phyloP scores from a whole-genome alignment of 1,140 invertebrate species.

The Nixonia krombeini region DNA sequence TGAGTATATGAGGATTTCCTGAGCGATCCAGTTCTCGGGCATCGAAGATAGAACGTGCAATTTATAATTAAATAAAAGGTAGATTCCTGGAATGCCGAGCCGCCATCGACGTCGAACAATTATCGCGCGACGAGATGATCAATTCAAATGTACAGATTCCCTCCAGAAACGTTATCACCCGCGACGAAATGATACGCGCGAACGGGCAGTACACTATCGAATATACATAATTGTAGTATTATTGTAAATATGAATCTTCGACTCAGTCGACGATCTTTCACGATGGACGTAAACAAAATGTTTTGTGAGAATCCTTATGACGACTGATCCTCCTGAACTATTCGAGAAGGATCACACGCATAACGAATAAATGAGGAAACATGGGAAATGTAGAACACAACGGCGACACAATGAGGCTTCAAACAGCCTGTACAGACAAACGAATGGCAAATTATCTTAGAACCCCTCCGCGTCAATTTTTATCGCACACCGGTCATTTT shows the following conservation, averaged over 20 bases:
- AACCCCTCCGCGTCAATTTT: slow-evolving; percentile 65
- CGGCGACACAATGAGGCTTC: slow-evolving; percentile 1
- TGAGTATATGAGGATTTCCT: slow-evolving; percentile 51
- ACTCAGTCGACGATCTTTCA: no score
- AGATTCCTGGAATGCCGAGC: slow-evolving; percentile 32
- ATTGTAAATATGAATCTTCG: slow-evolving; percentile 45
- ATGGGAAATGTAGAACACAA: not conserved
- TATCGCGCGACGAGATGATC: slow-evolving; percentile 30
- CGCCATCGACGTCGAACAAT: slow-evolving; percentile 31
- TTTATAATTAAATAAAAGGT: slow-evolving; percentile 41
- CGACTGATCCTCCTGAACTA: slow-evolving; percentile 14
- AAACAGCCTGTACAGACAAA: slow-evolving; percentile 6
- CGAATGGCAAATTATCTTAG: slow-evolving; percentile 34
- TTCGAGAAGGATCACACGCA: slow-evolving; percentile 18
- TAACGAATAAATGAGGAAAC: no score
- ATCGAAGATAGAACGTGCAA: slow-evolving; percentile 39
- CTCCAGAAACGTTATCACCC: slow-evolving; percentile 36
- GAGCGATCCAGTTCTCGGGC: slow-evolving; percentile 16
- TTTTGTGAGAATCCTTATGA: slow-evolving; percentile 10
- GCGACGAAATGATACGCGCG: slow-evolving; percentile 29
- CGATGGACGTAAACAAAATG: slow-evolving; percentile 16
- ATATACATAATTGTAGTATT: slow-evolving; percentile 45
- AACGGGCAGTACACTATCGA: not conserved
- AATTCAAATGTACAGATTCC: slow-evolving; percentile 59
- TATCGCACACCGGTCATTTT: slow-evolving; percentile 31